phyloP scores from a whole-genome alignment of 2,113 vertebrate species.

The Clupea harengus region DNA sequence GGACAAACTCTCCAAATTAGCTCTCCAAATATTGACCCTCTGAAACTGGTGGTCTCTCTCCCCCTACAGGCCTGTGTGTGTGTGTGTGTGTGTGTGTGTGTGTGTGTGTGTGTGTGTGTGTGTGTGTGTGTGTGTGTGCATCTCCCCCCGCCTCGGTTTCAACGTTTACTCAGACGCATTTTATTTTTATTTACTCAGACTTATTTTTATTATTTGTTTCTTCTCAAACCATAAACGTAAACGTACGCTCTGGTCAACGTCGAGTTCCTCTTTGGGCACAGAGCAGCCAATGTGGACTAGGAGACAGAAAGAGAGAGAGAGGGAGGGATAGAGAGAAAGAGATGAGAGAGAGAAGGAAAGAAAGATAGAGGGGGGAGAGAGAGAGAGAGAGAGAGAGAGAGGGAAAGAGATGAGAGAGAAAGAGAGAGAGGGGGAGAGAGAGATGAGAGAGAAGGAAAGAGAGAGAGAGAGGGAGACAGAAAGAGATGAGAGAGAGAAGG shows the following conservation, averaged over 20 bases:
- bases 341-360: background rate
- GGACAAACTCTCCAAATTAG: constrained; percentile 73
- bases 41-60: constrained; percentile 70
- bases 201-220: constrained; percentile 76
- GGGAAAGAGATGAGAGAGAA: background rate
- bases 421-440: background rate
- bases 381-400: constrained; percentile 3
- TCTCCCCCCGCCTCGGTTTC: constrained; percentile 63
- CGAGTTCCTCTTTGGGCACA: constrained; percentile 68
- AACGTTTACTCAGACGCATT: constrained; percentile 74
- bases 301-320: constrained; percentile 52
- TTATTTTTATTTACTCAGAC: constrained; percentile 61
- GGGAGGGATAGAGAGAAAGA: constrained; percentile 21
- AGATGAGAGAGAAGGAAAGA: background rate
- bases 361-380: constrained; percentile 23
- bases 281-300: constrained; percentile 66
- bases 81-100: too few relatives aligned
- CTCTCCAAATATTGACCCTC: constrained; percentile 76
- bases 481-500: too few relatives aligned
- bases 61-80: constrained; percentile 64
- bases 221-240: constrained; percentile 76
- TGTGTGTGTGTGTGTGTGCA: too few relatives aligned
- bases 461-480: background rate
- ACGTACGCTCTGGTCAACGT: constrained; percentile 62
- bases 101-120: too few relatives aligned